phyloP scores from a whole-genome alignment of 2,113 vertebrate genomes.

The Lutjanus erythropterus region DNA sequence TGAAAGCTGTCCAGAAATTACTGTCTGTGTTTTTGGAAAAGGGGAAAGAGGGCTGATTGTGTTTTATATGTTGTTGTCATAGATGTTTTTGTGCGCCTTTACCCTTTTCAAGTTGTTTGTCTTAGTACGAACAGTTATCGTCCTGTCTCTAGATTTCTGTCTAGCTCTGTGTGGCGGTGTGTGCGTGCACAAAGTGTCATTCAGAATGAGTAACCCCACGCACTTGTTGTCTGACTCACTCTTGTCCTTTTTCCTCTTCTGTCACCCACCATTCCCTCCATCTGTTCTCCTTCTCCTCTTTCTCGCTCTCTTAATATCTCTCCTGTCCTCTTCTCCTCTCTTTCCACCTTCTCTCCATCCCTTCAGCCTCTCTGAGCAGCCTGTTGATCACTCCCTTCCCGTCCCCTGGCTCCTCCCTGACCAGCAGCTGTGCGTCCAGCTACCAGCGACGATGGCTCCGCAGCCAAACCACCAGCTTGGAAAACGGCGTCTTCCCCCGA shows the following conservation, averaged over 20 bases:
- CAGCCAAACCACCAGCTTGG: constrained; percentile 98
- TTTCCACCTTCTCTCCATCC: background rate
- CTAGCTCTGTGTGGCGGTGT: constrained; percentile 10
- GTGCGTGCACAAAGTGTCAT: constrained; percentile 29
- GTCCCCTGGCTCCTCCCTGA: constrained; percentile 96
- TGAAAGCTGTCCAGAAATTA: constrained; percentile 36
- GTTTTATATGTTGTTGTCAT: constrained; percentile 8
- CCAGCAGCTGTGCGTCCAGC: constrained; percentile 97
- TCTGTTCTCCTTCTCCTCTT: constrained; percentile 21
- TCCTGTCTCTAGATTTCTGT: constrained; percentile 31
- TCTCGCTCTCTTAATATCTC: background rate
- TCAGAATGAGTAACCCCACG: constrained; percentile 44
- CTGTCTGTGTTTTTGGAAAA: background rate
- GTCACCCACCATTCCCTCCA: constrained; percentile 34
- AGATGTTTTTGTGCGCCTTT: constrained; percentile 19
- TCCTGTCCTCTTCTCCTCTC: background rate
- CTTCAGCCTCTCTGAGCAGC: constrained; percentile 95
- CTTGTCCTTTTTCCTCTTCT: constrained; percentile 33
- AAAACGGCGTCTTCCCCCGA: constrained; percentile 97
- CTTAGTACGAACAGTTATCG: background rate
- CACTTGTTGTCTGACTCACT: constrained; percentile 55
- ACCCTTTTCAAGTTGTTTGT: constrained; percentile 5
- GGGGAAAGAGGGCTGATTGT: background rate
- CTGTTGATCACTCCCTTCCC: constrained; percentile 97
- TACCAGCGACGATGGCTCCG: constrained; percentile 98